These are phyloP conservation scores for Calameuta idolon DNA, from an alignment of 2,888 invertebrate genomes.

Conservation along the genomic window DNA sequence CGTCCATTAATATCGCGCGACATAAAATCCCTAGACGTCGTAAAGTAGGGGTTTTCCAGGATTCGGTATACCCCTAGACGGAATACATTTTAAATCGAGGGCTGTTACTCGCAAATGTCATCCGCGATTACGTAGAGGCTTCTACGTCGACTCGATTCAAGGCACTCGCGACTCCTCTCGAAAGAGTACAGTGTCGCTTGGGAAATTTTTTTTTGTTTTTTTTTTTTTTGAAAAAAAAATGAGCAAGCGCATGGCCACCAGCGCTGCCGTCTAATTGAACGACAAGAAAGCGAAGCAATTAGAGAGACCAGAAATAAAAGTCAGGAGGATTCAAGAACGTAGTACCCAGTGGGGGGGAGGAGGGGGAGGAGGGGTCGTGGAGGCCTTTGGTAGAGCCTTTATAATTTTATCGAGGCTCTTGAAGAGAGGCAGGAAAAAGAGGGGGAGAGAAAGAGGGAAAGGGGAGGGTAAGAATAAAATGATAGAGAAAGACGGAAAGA, in stretches of 20 bases:
- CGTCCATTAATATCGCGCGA: constrained; percentile 1
- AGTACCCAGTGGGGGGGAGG: neutral
- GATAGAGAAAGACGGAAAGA: constrained; percentile 11
- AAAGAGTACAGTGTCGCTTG: neutral
- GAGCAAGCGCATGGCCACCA: neutral
- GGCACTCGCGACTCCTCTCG: neutral
- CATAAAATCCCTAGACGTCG: constrained; percentile 9
- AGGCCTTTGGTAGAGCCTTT: neutral
- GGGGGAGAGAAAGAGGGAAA: neutral
- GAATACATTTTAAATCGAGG: constrained; percentile 1
- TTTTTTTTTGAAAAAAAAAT: neutral
- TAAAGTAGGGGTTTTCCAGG: constrained; percentile 2
- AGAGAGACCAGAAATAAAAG: neutral
- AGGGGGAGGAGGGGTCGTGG: neutral
- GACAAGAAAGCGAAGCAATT: neutral
- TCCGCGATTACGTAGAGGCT: neutral
- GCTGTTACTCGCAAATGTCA: constrained; percentile 1
- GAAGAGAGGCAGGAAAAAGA: neutral
- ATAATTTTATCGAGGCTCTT: neutral
- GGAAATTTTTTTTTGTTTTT: no score
- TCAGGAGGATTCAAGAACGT: neutral
- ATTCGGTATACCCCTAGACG: neutral
- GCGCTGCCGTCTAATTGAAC: neutral
- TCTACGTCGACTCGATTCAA: neutral
- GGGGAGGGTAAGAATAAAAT: constrained; percentile 2